Evolutionary conservation across 1,140 invertebrate genomes (phyloP).

Genomic region (Nautilus pompilius): DNA sequence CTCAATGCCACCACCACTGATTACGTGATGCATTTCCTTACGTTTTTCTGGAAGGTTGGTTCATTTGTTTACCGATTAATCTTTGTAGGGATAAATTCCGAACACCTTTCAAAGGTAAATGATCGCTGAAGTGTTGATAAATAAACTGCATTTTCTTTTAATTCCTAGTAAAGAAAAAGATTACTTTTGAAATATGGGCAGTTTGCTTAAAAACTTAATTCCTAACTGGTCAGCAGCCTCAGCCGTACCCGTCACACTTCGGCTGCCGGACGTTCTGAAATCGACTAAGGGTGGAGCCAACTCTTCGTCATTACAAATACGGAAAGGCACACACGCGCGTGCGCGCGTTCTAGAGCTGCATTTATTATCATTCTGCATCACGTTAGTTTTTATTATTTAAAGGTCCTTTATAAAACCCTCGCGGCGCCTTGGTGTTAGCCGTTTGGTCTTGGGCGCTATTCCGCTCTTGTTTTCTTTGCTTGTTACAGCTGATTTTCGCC

Average conservation of each 20-base stretch:
- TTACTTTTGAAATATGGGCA: not conserved
- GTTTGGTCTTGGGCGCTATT: not conserved
- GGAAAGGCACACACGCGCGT: no score
- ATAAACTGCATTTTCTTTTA: not conserved
- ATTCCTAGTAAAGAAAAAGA: not conserved
- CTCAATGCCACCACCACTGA: constrained; percentile 60
- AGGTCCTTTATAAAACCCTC: not conserved
- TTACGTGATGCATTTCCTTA: constrained; percentile 56
- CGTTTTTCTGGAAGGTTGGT: constrained; percentile 49
- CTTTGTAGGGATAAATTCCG: not conserved
- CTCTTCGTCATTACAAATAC: no score
- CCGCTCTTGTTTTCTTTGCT: not conserved
- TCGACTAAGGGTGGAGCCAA: no score
- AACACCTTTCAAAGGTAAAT: not conserved
- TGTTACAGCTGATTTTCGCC: constrained; percentile 62
- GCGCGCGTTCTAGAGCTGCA: no score
- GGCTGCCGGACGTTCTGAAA: no score
- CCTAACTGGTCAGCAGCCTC: not conserved
- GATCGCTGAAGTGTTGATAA: not conserved
- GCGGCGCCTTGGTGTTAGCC: not conserved
- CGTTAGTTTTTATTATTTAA: not conserved
- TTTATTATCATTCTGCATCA: no score
- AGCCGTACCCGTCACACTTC: not conserved
- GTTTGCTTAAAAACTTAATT: not conserved
- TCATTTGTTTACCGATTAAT: not conserved